These are phyloP conservation scores for Strongylocentrotus purpuratus DNA, from an alignment of 35 echinoderm and acorn worm genomes.

Conservation along the genomic window DNA sequence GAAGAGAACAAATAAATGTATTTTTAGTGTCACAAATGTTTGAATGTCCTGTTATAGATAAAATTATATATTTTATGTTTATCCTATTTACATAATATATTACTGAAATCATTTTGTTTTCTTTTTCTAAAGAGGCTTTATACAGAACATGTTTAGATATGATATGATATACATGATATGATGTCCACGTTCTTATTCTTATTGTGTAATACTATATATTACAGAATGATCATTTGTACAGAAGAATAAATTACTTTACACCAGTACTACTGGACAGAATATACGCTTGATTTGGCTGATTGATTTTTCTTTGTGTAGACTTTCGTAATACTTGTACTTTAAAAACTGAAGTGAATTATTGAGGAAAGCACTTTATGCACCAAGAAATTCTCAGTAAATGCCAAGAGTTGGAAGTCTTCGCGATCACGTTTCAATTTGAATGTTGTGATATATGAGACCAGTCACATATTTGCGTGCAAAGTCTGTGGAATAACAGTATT, in stretches of 20 bases:
- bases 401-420: too few relatives aligned
- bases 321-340: too few relatives aligned
- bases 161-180: background rate
- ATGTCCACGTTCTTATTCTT: background rate
- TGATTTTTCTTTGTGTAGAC: background rate
- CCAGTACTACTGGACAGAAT: constrained; percentile 9
- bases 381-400: too few relatives aligned
- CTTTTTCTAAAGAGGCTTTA: constrained; percentile 13
- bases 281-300: background rate
- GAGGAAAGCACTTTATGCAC: too few relatives aligned
- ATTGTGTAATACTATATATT: constrained; percentile 14
- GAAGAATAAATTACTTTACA: background rate
- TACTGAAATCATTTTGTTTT: background rate
- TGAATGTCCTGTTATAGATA: background rate
- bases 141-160: background rate
- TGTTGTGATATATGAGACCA: too few relatives aligned
- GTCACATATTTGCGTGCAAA: too few relatives aligned
- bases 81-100: constrained; percentile 6
- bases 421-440: too few relatives aligned
- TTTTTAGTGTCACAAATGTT: constrained; percentile 5
- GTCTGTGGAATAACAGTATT: too few relatives aligned
- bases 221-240: background rate
- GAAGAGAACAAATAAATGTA: background rate
- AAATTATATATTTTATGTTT: constrained; percentile 6
- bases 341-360: too few relatives aligned